Conservation (phyloP, 2,797 vertebrate species). For the Heteromormyrus szaboi region DNA sequence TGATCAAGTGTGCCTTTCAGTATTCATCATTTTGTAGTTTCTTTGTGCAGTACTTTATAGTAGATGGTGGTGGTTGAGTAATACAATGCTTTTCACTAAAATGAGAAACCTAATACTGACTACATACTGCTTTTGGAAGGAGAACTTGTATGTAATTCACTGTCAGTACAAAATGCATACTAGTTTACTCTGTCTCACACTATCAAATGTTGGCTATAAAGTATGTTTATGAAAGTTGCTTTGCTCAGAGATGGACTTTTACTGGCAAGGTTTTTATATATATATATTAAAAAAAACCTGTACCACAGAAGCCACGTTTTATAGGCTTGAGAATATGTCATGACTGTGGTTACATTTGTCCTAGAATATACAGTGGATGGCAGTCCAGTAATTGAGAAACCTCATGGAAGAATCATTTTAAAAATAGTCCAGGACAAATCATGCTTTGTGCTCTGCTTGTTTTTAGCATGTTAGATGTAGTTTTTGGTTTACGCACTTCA, state of each 20-base stretch:
- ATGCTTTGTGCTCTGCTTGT: slow-evolving; percentile 27
- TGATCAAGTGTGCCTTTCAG: background rate
- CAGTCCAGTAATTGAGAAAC: slow-evolving; percentile 40
- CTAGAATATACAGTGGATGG: slow-evolving; percentile 30
- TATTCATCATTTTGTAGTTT: background rate
- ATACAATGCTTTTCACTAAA: background rate
- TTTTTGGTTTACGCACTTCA: slow-evolving; percentile 21
- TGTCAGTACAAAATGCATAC: slow-evolving; percentile 19
- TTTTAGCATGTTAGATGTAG: slow-evolving; percentile 16
- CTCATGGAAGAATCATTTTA: slow-evolving; percentile 31
- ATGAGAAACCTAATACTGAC: background rate
- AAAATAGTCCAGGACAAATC: slow-evolving; percentile 39
- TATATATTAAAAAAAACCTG: background rate
- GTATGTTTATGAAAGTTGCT: slow-evolving; percentile 25
- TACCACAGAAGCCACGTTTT: slow-evolving; percentile 32
- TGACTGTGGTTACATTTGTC: slow-evolving; percentile 27
- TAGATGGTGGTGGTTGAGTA: background rate
- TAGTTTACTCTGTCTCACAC: slow-evolving; percentile 28
- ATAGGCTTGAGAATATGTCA: slow-evolving; percentile 29
- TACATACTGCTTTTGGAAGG: slow-evolving; percentile 1
- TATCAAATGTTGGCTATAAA: slow-evolving; percentile 32
- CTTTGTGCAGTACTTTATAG: slow-evolving; percentile 11
- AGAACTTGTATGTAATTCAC: background rate
- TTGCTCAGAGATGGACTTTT: slow-evolving; percentile 27
- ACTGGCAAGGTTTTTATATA: slow-evolving; percentile 23